Conservation (phyloP, 1,140 invertebrate species). For the Leptinotarsa undecemlineata region DNA sequence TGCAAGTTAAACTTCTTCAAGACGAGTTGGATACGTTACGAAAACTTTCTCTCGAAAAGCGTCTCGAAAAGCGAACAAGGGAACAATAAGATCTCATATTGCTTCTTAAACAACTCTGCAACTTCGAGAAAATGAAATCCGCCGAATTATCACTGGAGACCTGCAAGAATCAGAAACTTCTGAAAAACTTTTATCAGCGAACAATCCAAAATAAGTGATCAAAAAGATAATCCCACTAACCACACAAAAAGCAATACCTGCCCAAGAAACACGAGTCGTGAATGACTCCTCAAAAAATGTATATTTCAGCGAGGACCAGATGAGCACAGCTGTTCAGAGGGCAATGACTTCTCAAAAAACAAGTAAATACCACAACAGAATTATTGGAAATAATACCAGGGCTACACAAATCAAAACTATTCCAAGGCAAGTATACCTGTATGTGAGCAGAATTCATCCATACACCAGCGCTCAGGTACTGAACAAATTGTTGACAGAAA, state of each 20-base stretch:
- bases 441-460: neutral
- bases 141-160: neutral
- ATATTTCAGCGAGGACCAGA: neutral
- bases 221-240: neutral
- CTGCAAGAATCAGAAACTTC: neutral
- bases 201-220: neutral
- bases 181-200: neutral
- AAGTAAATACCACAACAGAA: neutral
- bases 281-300: neutral
- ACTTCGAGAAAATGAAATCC: neutral
- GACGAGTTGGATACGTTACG: neutral
- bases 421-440: neutral
- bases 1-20: neutral
- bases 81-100: neutral
- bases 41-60: neutral
- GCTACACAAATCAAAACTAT: neutral
- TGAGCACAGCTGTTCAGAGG: neutral
- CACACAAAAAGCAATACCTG: neutral
- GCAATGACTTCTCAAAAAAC: neutral
- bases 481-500: neutral
- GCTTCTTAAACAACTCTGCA: neutral
- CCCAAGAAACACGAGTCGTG: neutral
- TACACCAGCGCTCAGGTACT: neutral
- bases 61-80: neutral
- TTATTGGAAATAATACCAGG: slow-evolving; percentile 3